Base-by-base conservation (phyloP, 2,113 vertebrate species). In the Phaethon lepturus region DNA sequence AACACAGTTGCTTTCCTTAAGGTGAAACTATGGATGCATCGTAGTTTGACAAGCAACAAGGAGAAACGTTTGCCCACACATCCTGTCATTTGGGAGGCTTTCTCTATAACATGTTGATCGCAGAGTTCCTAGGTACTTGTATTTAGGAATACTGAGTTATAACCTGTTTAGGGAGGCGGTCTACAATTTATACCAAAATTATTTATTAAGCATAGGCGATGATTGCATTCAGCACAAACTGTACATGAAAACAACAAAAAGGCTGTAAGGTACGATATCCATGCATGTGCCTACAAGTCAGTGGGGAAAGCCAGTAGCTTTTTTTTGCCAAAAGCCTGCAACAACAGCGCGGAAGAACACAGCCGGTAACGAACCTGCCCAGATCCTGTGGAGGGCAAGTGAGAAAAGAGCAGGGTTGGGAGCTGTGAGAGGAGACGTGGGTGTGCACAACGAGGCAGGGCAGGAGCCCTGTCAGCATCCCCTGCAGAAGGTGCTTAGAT, bases 51-150 rank as follows among this genome's bases (percentile, higher is more conserved):
- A 58, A 89, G 29, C 16, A 42, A 13, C 18, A 47, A 25, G 9
- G 25, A 10, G 50, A 73, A 55, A 38, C 1, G 4, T 3, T 2
- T 35, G 56, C 20, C 35, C 9, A 17, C 26, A 17, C 9, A 33
- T 35, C n/a, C 42, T 63, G 55, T 11, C 4, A 2, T 10, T 40
- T 6, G 1, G 19, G 49, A 91, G 12, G 11, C 49, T 76, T 72
- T 42, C 50, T n/a, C 55, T 55, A 16, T 0, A 66, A 22, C 44
- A 42, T 0, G 2, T 29, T 45, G 42, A 31, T 58, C 45, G 45
- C n/a, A 62, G 78, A 0, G 0, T 44, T 47, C 23, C 33, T 24
- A n/a, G 0, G 1, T 44, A 47, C 42, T 50, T 25, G 2, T 1
- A 15, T 12, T 19, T 10, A 42, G 42, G 14, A 72, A 16, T 73